Conservation (phyloP, 2,797 vertebrate genomes). For the Hippopotamyrus pictus region DNA sequence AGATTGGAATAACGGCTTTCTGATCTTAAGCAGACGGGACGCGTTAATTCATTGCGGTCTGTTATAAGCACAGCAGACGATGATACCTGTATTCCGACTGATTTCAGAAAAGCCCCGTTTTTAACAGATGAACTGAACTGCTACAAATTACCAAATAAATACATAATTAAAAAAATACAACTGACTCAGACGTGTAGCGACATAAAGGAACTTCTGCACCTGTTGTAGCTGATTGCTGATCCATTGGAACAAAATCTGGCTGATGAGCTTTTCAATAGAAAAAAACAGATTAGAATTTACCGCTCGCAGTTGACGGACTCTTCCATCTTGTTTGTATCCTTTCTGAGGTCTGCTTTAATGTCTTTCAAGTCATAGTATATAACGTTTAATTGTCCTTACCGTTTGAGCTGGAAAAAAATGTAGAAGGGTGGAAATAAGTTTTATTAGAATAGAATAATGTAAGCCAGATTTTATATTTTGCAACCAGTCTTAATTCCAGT, state of each 20-base stretch:
- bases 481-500: background rate
- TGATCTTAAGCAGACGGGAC: background rate
- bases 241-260: background rate
- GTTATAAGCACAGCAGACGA: background rate
- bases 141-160: background rate
- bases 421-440: background rate
- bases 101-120: background rate
- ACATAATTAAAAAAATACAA: background rate
- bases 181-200: background rate
- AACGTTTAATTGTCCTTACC: background rate
- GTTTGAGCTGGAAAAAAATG: background rate
- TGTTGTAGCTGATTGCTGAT: background rate
- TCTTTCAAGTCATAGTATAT: background rate
- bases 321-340: background rate
- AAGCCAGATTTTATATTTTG: background rate
- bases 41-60: background rate
- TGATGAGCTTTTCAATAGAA: background rate
- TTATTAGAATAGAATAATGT: background rate
- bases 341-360: background rate
- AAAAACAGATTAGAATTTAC: background rate
- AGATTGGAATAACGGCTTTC: background rate
- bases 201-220: background rate
- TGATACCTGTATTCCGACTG: background rate
- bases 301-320: background rate
- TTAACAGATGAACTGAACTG: background rate